These are phyloP conservation scores for Pteronura brasiliensis DNA, from an alignment of 2,113 vertebrate species.

Conservation along the genomic window DNA sequence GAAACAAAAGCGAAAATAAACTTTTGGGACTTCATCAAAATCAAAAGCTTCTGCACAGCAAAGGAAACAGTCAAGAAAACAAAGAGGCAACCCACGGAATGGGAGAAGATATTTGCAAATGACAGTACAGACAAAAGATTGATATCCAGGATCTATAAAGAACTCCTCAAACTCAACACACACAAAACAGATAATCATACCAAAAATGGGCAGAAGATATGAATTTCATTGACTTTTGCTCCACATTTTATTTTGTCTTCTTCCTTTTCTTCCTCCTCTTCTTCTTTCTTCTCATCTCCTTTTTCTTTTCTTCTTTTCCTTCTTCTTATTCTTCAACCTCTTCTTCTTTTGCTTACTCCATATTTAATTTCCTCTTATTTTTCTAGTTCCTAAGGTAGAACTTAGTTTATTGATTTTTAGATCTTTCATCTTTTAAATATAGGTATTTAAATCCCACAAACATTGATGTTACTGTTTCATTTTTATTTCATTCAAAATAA, in stretches of 20 bases:
- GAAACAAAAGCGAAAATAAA: too few species aligned
- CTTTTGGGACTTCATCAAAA: too few species aligned
- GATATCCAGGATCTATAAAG: too few species aligned
- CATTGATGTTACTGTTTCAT: background rate
- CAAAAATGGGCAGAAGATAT: too few species aligned
- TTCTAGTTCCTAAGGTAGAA: background rate
- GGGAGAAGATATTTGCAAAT: too few species aligned
- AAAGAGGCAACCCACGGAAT: too few species aligned
- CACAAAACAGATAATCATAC: too few species aligned
- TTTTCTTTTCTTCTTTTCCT: background rate
- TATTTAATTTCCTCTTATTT: background rate
- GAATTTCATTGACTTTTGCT: background rate
- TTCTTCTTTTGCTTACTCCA: background rate
- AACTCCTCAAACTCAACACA: too few species aligned
- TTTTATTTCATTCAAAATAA: background rate
- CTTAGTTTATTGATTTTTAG: background rate
- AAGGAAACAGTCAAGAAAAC: too few species aligned
- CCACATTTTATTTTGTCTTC: background rate
- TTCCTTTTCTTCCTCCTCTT: background rate
- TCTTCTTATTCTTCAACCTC: background rate
- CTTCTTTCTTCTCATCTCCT: background rate
- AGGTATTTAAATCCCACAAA: background rate
- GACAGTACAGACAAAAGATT: too few species aligned
- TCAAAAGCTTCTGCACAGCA: too few species aligned
- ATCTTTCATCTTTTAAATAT: background rate